These are phyloP conservation scores for Drosophila niveifrons DNA, from an alignment of 2,888 invertebrate genomes.

Conservation along the genomic window DNA sequence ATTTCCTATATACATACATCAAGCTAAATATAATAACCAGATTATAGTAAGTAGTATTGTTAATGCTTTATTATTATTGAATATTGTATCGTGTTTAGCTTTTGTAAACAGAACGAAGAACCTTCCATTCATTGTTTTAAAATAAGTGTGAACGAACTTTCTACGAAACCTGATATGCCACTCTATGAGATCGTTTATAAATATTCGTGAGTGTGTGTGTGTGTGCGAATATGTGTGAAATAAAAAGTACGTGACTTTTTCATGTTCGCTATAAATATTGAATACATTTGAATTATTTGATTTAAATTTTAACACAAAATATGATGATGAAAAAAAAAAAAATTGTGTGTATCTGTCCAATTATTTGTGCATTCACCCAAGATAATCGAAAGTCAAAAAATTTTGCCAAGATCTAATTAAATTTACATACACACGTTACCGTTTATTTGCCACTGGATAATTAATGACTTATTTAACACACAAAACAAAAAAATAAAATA, in stretches of 20 bases:
- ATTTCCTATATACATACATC: constrained; percentile 4
- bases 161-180: constrained; percentile 46
- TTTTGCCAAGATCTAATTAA: constrained; percentile 21
- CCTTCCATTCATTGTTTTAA: constrained; percentile 45
- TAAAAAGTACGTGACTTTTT: constrained; percentile 40
- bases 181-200: constrained; percentile 28
- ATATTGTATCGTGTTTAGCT: constrained; percentile 8
- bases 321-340: constrained; percentile 2
- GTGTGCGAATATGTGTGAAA: constrained; percentile 1
- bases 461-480: constrained; percentile 24
- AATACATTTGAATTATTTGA: constrained; percentile 29
- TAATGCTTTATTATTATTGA: constrained; percentile 12
- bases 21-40: background rate
- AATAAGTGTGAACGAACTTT: constrained; percentile 52
- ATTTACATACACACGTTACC: constrained; percentile 19
- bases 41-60: constrained; percentile 1
- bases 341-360: background rate
- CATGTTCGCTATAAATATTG: constrained; percentile 11
- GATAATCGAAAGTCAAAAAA: constrained; percentile 29
- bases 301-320: constrained; percentile 15
- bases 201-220: background rate
- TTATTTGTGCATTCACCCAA: constrained; percentile 21
- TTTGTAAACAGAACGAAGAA: constrained; percentile 32
- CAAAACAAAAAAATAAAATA: constrained; percentile 1
- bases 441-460: constrained; percentile 12